Evolutionary conservation across 2,113 vertebrate species (phyloP), one percentile per base, ranked within the genome.

Genomic region (Struthidea cinerea): DNA sequence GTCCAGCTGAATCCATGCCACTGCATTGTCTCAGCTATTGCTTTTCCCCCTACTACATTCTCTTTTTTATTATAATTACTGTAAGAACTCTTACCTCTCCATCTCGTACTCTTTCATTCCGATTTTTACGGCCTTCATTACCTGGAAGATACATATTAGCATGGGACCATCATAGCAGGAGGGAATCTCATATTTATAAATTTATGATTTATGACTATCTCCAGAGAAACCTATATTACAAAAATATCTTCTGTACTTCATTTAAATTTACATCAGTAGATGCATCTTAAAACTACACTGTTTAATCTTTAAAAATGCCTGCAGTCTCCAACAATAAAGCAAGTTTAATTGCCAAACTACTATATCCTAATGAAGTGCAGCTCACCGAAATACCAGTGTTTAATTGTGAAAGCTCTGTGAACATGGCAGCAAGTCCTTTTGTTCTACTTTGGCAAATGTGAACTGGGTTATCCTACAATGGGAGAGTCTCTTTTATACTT

Each of bases 71-170:
- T 92, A 90, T 84, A 96, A 77, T 96, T 84, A 93, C 56, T 93
- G 81, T 96, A 95, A 94, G 63, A 85, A 46, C 22, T 87, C 98
- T 98, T 98, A 98, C 97, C 98, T 98, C 74, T 98, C 94, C 96
- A 98, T 64, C 95, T 98, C 98, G 13, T 98, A 98, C 91, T 99
- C 98, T 49, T 98, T 98, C 98, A 98, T 98, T 44, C 98, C 98
- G 16, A 96, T 92, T 97, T 92, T 98, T 55, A 98, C 87, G 6
- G 98, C 97, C 93, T 98, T 99, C 98, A 99, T 99, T 69, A 99
- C 98, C 98, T 99, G 88, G 61, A 96, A 96, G 61, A 97, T 5
- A 92, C 94, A 97, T 33, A 96, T 95, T 89, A 97, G 97, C 90
- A 95, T 85, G 90, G 89, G 89, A 97, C 49, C 85, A 92, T 93